Conservation (phyloP, 37 sponge, comb jelly and placozoan genomes). For the Eunapius fragilis region DNA sequence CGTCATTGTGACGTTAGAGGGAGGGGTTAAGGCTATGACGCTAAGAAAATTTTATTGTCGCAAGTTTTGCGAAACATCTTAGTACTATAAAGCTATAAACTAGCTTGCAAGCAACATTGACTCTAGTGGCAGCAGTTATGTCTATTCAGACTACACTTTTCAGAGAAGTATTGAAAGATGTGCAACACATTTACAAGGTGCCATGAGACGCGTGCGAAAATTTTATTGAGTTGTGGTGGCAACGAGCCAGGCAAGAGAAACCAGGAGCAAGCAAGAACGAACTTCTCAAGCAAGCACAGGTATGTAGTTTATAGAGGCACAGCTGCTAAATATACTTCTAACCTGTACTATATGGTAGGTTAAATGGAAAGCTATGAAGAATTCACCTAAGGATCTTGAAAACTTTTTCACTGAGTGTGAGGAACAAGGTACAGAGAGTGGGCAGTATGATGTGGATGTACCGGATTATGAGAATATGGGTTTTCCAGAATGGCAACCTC, state of each 20-base stretch:
- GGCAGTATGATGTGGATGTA: background rate
- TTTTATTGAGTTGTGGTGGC: background rate
- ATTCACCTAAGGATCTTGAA: background rate
- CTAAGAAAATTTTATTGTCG: background rate
- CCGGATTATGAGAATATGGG: background rate
- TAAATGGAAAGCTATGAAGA: background rate
- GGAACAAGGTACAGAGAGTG: background rate
- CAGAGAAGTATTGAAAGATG: background rate
- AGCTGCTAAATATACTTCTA: background rate
- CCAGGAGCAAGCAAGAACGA: background rate
- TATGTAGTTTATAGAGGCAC: background rate
- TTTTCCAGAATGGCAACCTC: background rate
- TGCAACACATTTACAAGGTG: background rate
- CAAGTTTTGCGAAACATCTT: background rate
- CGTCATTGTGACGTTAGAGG: background rate
- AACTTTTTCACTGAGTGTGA: background rate
- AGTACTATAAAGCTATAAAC: background rate
- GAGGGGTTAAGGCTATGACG: background rate
- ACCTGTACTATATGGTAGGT: background rate
- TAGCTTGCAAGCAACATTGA: background rate
- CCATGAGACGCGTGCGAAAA: background rate
- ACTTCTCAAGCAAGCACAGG: background rate
- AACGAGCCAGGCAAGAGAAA: background rate
- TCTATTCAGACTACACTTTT: background rate
- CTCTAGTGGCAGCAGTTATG: background rate